Evolutionary conservation across 2,888 invertebrate species (phyloP).

Genomic region (Leptothorax acervorum): DNA sequence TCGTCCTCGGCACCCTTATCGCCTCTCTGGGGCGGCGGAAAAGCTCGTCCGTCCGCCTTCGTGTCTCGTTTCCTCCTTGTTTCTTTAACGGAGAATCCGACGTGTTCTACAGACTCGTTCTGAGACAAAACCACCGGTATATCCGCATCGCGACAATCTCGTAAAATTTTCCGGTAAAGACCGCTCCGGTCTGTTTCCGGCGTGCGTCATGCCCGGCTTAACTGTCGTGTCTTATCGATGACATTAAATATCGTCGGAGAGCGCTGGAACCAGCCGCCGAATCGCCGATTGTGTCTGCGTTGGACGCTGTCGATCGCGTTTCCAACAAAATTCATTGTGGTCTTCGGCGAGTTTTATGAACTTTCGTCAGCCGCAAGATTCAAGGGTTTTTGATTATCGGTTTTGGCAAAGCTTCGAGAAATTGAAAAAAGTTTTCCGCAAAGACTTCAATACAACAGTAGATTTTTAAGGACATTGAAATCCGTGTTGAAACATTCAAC

Average conservation of each 20-base stretch:
- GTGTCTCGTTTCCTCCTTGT: slow-evolving; percentile 77
- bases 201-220: slow-evolving; percentile 55
- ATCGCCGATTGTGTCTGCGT: slow-evolving; percentile 24
- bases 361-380: background rate
- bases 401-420: slow-evolving; percentile 6
- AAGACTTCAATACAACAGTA: background rate
- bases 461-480: slow-evolving; percentile 16
- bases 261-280: background rate
- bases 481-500: background rate
- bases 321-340: slow-evolving; percentile 24
- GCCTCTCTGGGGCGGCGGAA: slow-evolving; percentile 47
- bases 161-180: slow-evolving; percentile 67
- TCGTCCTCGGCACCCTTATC: slow-evolving; percentile 62
- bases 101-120: slow-evolving; percentile 61
- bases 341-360: background rate
- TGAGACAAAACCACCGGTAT: slow-evolving; percentile 69
- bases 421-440: slow-evolving; percentile 1
- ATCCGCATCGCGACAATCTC: slow-evolving; percentile 72
- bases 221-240: slow-evolving; percentile 43
- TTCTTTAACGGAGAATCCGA: slow-evolving; percentile 73
- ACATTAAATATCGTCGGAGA: slow-evolving; percentile 40
- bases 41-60: slow-evolving; percentile 51
- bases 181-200: slow-evolving; percentile 62
- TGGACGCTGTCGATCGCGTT: slow-evolving; percentile 25
- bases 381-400: slow-evolving; percentile 39